Percentiles rank a stretch among this genome's conserved stretches.
phyloP scores from a whole-genome alignment of 2,888 invertebrate genomes.

The Sphecodes monilicornis region DNA sequence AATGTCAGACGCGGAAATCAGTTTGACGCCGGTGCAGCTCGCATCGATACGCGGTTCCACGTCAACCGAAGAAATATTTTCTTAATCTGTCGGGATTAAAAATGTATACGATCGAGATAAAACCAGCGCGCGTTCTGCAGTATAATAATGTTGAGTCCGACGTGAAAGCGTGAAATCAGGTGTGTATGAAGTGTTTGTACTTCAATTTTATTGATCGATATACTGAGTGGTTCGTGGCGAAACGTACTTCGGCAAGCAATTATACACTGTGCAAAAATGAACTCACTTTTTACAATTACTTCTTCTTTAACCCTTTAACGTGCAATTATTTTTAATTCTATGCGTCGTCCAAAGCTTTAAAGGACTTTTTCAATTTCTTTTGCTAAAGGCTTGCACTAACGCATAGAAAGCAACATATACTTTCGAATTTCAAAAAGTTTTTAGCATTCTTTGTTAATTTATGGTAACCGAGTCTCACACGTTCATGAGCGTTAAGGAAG shows the following conservation, averaged over 20 bases:
- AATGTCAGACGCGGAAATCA: slow-evolving; percentile 71
- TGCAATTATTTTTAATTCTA: too few species aligned
- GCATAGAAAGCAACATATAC: too few species aligned
- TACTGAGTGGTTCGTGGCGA: background rate
- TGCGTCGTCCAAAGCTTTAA: background rate
- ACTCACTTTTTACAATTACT: background rate
- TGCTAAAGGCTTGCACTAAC: too few species aligned
- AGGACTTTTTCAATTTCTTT: background rate
- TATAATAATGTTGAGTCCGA: background rate
- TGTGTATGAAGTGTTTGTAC: slow-evolving; percentile 8
- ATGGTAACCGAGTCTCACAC: too few species aligned
- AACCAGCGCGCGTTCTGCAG: background rate
- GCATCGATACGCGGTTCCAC: slow-evolving; percentile 45
- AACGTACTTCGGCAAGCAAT: background rate
- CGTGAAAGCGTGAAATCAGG: background rate
- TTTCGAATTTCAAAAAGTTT: too few species aligned
- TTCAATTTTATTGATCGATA: slow-evolving; percentile 9
- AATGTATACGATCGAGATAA: background rate
- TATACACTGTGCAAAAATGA: background rate
- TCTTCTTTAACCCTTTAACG: background rate
- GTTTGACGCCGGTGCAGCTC: slow-evolving; percentile 60
- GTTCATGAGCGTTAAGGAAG: too few species aligned
- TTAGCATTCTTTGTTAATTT: too few species aligned
- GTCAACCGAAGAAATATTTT: slow-evolving; percentile 4
- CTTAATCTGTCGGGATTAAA: background rate